Base-by-base conservation (phyloP, 2,797 vertebrate genomes). In the Anguilla anguilla region DNA sequence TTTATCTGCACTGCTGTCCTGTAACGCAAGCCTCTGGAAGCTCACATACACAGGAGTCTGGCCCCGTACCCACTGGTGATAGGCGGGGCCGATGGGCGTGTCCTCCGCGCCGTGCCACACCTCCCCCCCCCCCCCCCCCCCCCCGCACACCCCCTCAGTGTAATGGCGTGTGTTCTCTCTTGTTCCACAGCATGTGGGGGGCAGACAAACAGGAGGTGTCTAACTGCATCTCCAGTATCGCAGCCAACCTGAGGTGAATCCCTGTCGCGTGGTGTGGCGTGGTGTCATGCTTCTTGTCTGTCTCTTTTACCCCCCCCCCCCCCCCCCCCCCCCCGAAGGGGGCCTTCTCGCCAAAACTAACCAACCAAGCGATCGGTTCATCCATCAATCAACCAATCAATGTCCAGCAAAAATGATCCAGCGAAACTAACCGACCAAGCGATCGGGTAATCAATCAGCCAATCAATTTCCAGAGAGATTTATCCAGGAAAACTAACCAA, bases 171-270 rank as follows among this genome's bases (percentile, higher is more conserved):
- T 61, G 51, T 46, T 86, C 46, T 77, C 67, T 77, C 53, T 25
- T 25, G 95, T 91, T 95, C 94, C 92, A 94, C 95, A 96, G 95
- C 94, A 95, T 96, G 95, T 96, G 95, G 95, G 95, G 95, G 91
- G 93, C 95, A 94, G 95, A 96, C 90, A 96, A 95, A 94, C 96
- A 96, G 93, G 95, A 96, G 94, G 95, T 96, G 95, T 92, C 94
- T 94, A 95, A 96, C 95, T 95, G 95, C 95, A 95, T 96, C 94
- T 96, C 96, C 94, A 94, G 91, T 94, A 95, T 96, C 90, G 95
- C 95, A 86, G 94, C 95, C 94, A 96, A 96, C 94, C 92, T 96
- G 92, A 96, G 95, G 95, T 96, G 95, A 96, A 93, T 92, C 86
- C 90, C 93, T 91, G 86, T 90, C 83, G 88, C 77, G 84, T 90